Base-by-base conservation (phyloP, 2,797 vertebrate genomes). In the Cuculus canorus region DNA sequence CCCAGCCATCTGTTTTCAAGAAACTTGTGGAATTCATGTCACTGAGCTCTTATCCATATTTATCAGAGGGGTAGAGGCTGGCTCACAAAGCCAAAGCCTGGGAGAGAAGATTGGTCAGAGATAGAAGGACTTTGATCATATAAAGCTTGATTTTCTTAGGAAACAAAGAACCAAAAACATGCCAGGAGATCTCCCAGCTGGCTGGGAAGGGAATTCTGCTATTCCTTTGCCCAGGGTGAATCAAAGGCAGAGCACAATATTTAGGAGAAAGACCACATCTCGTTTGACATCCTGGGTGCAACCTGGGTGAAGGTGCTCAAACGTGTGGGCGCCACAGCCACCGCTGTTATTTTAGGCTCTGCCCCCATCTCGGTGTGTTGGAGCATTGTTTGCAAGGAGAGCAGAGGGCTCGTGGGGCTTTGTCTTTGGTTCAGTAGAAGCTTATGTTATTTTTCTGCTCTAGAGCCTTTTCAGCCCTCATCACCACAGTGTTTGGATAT, bases 1-100 rank as follows among this genome's bases (percentile, higher is more conserved):
- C 93, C 92, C 60, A 3, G 70, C 95, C 95, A 87, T 82, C 95
- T 96, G 96, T 72, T 90, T 16, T 27, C 81, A 4, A 94, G 66
- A 88, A 96, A 90, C 89, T 76, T 30, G 47, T 76, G 92, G 93
- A 96, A 95, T 93, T 77, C 59, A 1, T 25, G 66, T 19, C 18
- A 12, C 82, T 6, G 11, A 33, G 76, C 83, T 47, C 68, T 59
- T 45, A 9, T 13, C 88, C 18, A 17, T 18, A 28, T 81, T 87
- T 57, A 19, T 22, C 4, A 0, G 56, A 57, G 92, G 41, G 60
- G 39, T 35, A 63, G 52, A 25, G 72, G 17, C 48, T 11, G 4
- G n/a, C 61, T 75, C 11, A 7, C 54, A 17, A 8, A 43, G 76
- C 64, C 22, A 10, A 11, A n/a, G n/a, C 70, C 66, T 24, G 60